phyloP scores from a whole-genome alignment of 2,113 vertebrate species.

The Tetrax tetrax region DNA sequence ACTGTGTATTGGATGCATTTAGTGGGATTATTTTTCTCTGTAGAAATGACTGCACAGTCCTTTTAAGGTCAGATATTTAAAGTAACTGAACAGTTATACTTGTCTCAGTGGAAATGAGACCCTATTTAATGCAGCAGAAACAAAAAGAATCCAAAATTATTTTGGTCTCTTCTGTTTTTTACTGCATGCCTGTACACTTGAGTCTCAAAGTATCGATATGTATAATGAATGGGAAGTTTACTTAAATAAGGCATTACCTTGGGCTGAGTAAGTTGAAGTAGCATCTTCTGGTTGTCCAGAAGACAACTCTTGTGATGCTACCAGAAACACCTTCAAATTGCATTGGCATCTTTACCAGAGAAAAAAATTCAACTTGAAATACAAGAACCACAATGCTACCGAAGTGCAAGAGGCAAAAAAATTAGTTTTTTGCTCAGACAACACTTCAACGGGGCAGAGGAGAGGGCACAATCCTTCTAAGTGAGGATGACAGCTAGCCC shows the following conservation, averaged over 20 bases:
- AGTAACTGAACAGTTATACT: not conserved
- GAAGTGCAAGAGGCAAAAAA: too few species aligned
- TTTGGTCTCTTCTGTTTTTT: not conserved
- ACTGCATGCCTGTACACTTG: rapidly evolving
- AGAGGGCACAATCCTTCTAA: rapidly evolving
- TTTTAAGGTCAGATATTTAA: not conserved
- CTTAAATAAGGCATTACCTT: rapidly evolving
- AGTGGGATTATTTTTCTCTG: not conserved
- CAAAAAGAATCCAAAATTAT: not conserved
- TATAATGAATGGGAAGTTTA: rapidly evolving
- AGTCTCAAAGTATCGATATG: not conserved
- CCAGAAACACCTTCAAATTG: too few species aligned
- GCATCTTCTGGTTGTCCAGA: not conserved
- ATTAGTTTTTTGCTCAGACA: not conserved
- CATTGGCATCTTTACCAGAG: rapidly evolving
- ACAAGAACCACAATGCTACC: not conserved
- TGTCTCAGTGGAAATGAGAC: not conserved
- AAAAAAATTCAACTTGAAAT: not conserved
- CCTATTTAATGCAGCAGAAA: not conserved
- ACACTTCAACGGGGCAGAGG: rapidly evolving
- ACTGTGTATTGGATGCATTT: rapidly evolving
- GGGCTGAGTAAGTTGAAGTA: not conserved
- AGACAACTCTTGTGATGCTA: not conserved
- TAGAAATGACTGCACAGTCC: not conserved
- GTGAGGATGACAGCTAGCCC: too few species aligned